A percentile compares a stretch with the other conserved stretches of the same genome.
These are phyloP conservation scores for Cynocephalus volans DNA, from an alignment of 2,113 vertebrate genomes.

Conservation along the genomic window DNA sequence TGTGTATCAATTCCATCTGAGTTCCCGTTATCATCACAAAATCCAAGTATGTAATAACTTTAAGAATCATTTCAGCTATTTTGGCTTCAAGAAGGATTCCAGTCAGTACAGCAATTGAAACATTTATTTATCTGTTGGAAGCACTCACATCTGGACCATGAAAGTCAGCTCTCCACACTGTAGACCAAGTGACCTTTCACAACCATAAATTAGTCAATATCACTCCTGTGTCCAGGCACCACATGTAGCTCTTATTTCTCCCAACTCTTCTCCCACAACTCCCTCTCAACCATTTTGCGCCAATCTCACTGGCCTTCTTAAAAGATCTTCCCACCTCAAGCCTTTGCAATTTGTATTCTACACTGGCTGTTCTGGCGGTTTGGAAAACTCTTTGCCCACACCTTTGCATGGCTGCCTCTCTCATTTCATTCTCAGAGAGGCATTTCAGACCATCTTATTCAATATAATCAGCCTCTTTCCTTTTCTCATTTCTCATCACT, in stretches of 20 bases:
- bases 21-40: not conserved
- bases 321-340: not conserved
- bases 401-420: not conserved
- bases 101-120: not conserved
- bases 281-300: fast-evolving
- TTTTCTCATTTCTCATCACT: not conserved
- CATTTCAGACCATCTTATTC: not conserved
- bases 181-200: not conserved
- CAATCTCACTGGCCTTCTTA: not conserved
- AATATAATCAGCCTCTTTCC: not conserved
- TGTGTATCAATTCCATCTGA: not conserved
- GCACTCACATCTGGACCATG: not conserved
- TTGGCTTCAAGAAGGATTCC: not conserved
- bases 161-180: not conserved
- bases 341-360: not conserved
- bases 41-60: constrained; percentile 7
- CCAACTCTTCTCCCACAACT: not conserved
- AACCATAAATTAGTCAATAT: not conserved
- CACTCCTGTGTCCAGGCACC: not conserved
- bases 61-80: constrained; percentile 46
- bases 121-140: constrained; percentile 1
- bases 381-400: not conserved
- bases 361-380: not conserved
- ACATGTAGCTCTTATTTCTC: not conserved
- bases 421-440: not conserved